Base-by-base conservation (phyloP, 1,140 invertebrate genomes). In the Lepidurus apus region DNA sequence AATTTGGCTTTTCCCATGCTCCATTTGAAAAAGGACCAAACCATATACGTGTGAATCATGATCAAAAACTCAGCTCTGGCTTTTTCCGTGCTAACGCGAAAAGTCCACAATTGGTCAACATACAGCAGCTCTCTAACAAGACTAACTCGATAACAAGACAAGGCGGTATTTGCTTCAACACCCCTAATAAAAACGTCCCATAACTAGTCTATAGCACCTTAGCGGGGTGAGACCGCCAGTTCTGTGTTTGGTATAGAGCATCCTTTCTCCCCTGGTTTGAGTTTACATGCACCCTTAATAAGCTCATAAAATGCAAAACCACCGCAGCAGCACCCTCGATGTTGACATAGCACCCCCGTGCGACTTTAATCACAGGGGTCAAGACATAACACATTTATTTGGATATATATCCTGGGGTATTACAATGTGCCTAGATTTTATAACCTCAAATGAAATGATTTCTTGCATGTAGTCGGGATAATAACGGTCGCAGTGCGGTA, bases 371-470 rank as follows among this genome's bases (percentile, higher is more conserved):
- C 1, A 65, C 53, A 9, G 8, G 53, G 53, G 53, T 13, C 21
- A 65, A 65, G 21, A 65, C 17, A 65, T 7, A 65, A 21, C 53
- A 65, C 17, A 65, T 65, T 65, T 17, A 34, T 34, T 34, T 34
- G 34, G 3, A 34, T 34, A 2, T 34, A 34, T 34, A 34, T 34
- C 34, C 21, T 65, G 8, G 17, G 53, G 53, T 21, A 65, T 65
- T 65, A 65, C 53, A 21, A 65, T 65, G 53, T 65, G 53, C 53
- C 53, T 65, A 4, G 53, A 65, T 65, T 65, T 65, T 65, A 65
- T 65, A 21, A 65, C 53, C 45, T 65, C 9, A 65, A 65, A 65
- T 65, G 53, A 65, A 65, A 65, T 65, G 53, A 65, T 65, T 65
- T 17, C 53, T 65, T 65, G 53, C 53, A 65, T 65, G 53, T 21